Evolutionary conservation across 2,888 invertebrate species (phyloP).

Genomic region (Tetranychus truncatus): DNA sequence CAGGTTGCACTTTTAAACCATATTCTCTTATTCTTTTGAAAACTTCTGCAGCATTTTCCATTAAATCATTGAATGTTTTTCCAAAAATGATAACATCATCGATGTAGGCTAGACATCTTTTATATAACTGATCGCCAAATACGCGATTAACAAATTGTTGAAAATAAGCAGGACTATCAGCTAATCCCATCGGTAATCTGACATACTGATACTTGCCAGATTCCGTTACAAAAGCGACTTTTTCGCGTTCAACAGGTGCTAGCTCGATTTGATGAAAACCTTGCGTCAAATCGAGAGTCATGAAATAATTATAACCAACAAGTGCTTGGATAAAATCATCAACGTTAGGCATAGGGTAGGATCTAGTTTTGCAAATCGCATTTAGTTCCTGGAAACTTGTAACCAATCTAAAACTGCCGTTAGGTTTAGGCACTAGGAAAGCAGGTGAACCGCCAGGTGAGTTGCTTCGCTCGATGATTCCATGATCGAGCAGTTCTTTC

Average conservation of each 20-base stretch:
- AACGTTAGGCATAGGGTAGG: constrained; percentile 23
- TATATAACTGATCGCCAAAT: constrained; percentile 22
- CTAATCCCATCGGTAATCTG: constrained; percentile 27
- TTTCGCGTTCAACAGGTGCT: constrained; percentile 17
- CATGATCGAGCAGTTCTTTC: not conserved
- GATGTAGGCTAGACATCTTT: constrained; percentile 24
- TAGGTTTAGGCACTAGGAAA: constrained; percentile 31
- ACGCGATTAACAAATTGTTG: constrained; percentile 25
- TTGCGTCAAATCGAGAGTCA: constrained; percentile 23
- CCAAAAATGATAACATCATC: constrained; percentile 25
- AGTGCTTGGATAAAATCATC: constrained; percentile 20
- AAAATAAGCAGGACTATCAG: constrained; percentile 26
- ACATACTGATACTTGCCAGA: constrained; percentile 26
- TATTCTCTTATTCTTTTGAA: not conserved
- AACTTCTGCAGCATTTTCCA: constrained; percentile 19
- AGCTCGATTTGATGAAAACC: constrained; percentile 27
- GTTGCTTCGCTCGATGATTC: constrained; percentile 25
- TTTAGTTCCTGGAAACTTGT: constrained; percentile 28
- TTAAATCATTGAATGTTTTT: constrained; percentile 22
- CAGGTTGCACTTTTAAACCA: not conserved
- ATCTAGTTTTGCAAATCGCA: constrained; percentile 10
- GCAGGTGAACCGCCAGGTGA: constrained; percentile 32
- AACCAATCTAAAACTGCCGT: constrained; percentile 27
- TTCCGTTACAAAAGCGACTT: constrained; percentile 26
- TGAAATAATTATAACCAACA: constrained; percentile 15